Percentiles rank a stretch among this genome's conserved stretches.
Evolutionary conservation across 2,888 invertebrate species (phyloP).

Genomic region (Dolichomitus sp.): DNA sequence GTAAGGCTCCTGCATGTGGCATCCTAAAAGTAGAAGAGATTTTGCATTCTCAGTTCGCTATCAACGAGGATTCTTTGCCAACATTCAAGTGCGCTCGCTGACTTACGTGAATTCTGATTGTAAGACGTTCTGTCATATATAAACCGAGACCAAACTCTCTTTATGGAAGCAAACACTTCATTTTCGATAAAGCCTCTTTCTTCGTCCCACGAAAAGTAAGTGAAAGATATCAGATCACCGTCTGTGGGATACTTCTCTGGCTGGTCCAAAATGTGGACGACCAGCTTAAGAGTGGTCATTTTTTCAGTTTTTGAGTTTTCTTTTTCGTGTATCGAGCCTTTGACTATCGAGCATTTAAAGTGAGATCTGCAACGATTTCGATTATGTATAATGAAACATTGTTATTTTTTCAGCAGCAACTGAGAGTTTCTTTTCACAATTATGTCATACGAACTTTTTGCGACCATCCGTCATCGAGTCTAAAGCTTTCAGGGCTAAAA

Average conservation of each 20-base stretch:
- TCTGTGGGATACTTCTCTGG: conserved; percentile 72
- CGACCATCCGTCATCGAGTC: not conserved
- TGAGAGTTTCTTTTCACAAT: not conserved
- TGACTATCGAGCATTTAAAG: conserved; percentile 73
- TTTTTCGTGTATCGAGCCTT: conserved; percentile 68
- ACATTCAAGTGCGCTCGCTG: too few relatives aligned
- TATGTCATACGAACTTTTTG: conserved; percentile 22
- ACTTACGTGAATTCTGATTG: too few relatives aligned
- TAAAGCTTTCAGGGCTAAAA: conserved; percentile 86
- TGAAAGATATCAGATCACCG: conserved; percentile 81
- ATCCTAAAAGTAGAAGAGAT: too few relatives aligned
- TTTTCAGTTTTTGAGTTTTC: conserved; percentile 54
- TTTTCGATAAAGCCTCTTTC: conserved; percentile 40
- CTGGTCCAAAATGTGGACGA: conserved; percentile 75
- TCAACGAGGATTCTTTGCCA: too few relatives aligned
- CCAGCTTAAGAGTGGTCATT: conserved; percentile 74
- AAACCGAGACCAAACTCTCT: too few relatives aligned
- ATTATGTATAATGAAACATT: not conserved
- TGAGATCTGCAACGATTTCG: conserved; percentile 9
- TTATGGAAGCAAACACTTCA: conserved; percentile 23
- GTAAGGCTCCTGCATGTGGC: too few relatives aligned
- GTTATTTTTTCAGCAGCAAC: not conserved
- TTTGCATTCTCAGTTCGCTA: too few relatives aligned
- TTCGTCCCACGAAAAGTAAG: conserved; percentile 67
- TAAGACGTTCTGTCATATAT: too few relatives aligned